Conservation (phyloP, 2,888 invertebrate genomes). For the Thera britannica region DNA sequence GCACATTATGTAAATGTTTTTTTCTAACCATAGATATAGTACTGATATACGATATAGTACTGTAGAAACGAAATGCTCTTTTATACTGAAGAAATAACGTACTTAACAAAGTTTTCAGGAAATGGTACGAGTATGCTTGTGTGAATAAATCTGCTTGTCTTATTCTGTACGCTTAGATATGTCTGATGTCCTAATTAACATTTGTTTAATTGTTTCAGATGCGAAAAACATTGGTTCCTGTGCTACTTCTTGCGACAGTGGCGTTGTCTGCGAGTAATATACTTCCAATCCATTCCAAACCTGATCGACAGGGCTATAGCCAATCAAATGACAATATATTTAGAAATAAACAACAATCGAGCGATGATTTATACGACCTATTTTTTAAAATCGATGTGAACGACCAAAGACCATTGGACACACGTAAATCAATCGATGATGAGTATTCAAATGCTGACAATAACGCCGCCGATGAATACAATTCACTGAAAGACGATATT, state of each 20-base stretch:
- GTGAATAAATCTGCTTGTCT: no score
- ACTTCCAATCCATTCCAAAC: conserved; percentile 62
- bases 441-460: conserved; percentile 13
- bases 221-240: conserved; percentile 63
- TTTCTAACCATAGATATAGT: no score
- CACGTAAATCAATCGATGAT: conserved; percentile 9
- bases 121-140: no score
- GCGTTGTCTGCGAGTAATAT: conserved; percentile 73
- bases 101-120: no score
- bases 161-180: no score
- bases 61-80: no score
- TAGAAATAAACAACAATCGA: conserved; percentile 62
- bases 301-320: conserved; percentile 53
- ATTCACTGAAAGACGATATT: conserved; percentile 48
- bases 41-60: no score
- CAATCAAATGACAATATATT: conserved; percentile 71
- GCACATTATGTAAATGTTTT: no score
- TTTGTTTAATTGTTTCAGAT: conserved; percentile 68
- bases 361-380: conserved; percentile 58
- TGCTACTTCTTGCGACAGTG: conserved; percentile 66
- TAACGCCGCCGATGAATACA: conserved; percentile 15
- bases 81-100: no score
- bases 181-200: no score
- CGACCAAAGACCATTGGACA: conserved; percentile 40
- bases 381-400: conserved; percentile 57